These are phyloP conservation scores for Melanostoma scalare DNA, from an alignment of 2,888 invertebrate species.

Conservation along the genomic window DNA sequence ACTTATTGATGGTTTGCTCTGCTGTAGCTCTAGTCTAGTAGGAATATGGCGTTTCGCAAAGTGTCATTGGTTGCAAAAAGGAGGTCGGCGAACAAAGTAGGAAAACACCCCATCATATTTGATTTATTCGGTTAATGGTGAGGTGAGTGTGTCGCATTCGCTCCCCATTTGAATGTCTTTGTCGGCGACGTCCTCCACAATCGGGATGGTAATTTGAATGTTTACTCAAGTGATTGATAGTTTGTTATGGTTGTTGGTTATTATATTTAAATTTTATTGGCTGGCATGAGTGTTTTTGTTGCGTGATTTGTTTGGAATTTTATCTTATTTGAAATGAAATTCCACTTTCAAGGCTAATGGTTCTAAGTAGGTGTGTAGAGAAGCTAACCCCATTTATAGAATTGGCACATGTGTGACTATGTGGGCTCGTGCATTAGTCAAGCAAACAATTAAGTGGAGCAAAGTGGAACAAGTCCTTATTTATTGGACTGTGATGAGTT, in stretches of 20 bases:
- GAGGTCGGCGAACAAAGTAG: not conserved
- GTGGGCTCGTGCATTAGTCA: too few relatives aligned
- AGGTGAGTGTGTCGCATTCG: constrained; percentile 2
- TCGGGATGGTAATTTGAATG: constrained; percentile 54
- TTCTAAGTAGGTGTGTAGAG: not conserved
- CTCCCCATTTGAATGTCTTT: constrained; percentile 53
- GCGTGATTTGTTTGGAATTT: constrained; percentile 29
- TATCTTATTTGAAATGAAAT: constrained; percentile 17
- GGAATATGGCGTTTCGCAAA: constrained; percentile 41
- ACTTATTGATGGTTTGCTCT: constrained; percentile 1
- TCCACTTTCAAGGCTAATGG: constrained; percentile 15
- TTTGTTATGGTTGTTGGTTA: constrained; percentile 31
- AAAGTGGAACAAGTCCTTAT: too few relatives aligned
- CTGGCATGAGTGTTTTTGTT: not conserved
- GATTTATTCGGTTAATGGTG: constrained; percentile 23
- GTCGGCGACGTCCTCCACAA: constrained; percentile 48
- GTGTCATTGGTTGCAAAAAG: not conserved
- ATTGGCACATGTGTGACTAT: too few relatives aligned
- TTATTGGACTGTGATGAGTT: too few relatives aligned
- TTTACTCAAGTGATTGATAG: constrained; percentile 55
- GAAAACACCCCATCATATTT: not conserved
- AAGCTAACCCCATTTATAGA: too few relatives aligned
- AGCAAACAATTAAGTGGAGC: too few relatives aligned
- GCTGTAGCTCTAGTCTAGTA: constrained; percentile 14
- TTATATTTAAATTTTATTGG: constrained; percentile 49